phyloP scores from a whole-genome alignment of 2,797 vertebrate genomes.

The Tamandua tetradactyla region DNA sequence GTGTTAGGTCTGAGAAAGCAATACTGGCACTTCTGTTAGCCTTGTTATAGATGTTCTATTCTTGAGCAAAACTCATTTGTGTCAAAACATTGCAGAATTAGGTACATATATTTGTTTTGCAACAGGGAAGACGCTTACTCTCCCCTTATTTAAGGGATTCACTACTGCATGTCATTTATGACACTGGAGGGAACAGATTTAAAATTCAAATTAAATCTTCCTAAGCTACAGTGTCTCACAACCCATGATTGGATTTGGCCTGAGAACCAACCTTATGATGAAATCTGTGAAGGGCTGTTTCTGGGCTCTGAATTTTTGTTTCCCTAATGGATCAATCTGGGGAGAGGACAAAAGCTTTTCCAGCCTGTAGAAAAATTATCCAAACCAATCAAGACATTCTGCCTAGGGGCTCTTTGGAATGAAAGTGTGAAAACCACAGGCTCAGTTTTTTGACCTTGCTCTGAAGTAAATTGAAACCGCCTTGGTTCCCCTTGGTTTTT shows the following conservation, averaged over 20 bases:
- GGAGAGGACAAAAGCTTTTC: slow-evolving; percentile 70
- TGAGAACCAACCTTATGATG: not conserved
- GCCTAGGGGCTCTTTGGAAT: slow-evolving; percentile 60
- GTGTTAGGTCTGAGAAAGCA: slow-evolving; percentile 15
- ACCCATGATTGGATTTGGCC: slow-evolving; percentile 62
- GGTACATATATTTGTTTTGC: not conserved
- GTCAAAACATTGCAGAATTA: slow-evolving; percentile 48
- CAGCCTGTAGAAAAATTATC: slow-evolving; percentile 73
- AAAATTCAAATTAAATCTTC: slow-evolving; percentile 67
- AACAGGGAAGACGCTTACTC: not conserved
- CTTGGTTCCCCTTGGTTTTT: slow-evolving; percentile 56
- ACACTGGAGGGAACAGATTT: slow-evolving; percentile 49
- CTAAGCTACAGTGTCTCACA: slow-evolving; percentile 25
- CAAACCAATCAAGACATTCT: slow-evolving; percentile 57
- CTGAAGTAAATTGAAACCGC: slow-evolving; percentile 57
- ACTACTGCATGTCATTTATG: slow-evolving; percentile 16
- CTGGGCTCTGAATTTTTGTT: slow-evolving; percentile 57
- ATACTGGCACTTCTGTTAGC: not conserved
- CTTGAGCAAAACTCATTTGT: slow-evolving; percentile 38
- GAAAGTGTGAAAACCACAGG: slow-evolving; percentile 75
- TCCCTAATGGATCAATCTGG: slow-evolving; percentile 54
- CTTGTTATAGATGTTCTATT: slow-evolving; percentile 10
- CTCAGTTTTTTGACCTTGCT: slow-evolving; percentile 73
- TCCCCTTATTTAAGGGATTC: slow-evolving; percentile 49
- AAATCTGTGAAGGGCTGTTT: slow-evolving; percentile 69